phyloP scores from a whole-genome alignment of 2,113 vertebrate genomes.

The Mirza zaza region DNA sequence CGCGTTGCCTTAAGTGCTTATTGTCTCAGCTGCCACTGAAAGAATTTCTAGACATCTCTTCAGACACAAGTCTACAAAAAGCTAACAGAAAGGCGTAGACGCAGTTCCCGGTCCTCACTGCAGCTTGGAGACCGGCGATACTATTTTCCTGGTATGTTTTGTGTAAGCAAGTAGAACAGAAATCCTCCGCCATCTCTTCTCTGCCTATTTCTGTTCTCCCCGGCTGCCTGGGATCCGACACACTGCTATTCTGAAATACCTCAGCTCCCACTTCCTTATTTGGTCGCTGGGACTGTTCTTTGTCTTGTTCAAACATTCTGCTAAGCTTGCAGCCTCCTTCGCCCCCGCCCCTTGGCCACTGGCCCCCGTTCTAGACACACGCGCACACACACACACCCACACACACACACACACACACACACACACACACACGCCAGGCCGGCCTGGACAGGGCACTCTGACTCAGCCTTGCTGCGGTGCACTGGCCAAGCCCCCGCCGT shows the following conservation, averaged over 20 bases:
- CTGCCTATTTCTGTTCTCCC: constrained; percentile 63
- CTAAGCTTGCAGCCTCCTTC: constrained; percentile 77
- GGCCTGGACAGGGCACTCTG: constrained; percentile 85
- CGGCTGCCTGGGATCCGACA: constrained; percentile 60
- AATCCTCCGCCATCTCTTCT: constrained; percentile 57
- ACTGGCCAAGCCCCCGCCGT: constrained; percentile 84
- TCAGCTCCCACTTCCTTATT: constrained; percentile 92
- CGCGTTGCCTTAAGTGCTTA: background rate
- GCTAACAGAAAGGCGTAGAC: background rate
- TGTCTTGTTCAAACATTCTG: constrained; percentile 85
- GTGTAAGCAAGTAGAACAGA: constrained; percentile 45
- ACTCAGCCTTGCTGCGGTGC: constrained; percentile 76
- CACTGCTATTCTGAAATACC: constrained; percentile 89
- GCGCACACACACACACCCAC: constrained; percentile 44
- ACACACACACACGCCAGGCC: background rate
- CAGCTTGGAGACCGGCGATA: background rate
- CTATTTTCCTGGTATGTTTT: background rate
- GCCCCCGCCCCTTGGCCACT: constrained; percentile 59
- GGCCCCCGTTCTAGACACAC: constrained; percentile 22
- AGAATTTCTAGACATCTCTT: constrained; percentile 23
- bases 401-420: constrained; percentile 53
- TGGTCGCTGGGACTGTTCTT: constrained; percentile 92
- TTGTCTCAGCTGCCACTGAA: constrained; percentile 41
- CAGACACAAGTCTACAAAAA: background rate
- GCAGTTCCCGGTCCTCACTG: background rate